Evolutionary conservation across 2,113 vertebrate genomes (phyloP).

Genomic region (Scomber japonicus): DNA sequence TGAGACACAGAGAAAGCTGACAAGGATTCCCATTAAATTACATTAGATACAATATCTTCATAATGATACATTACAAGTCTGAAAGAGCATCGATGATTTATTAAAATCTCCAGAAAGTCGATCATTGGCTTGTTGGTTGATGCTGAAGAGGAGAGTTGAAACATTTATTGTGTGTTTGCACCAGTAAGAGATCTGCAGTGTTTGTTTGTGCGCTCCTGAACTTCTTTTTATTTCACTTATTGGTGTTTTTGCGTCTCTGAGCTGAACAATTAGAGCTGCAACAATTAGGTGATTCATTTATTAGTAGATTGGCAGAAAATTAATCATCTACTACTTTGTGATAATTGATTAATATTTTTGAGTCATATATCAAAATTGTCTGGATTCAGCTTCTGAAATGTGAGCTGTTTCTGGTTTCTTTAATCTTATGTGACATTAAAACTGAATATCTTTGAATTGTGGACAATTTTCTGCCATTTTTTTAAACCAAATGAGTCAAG

Average conservation of each 20-base stretch:
- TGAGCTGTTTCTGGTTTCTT: no score
- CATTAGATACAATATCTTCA: slow-evolving; percentile 36
- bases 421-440: no score
- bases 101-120: slow-evolving; percentile 3
- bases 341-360: no score
- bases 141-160: neutral
- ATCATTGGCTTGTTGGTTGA: neutral
- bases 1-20: slow-evolving; percentile 43
- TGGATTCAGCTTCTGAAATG: no score
- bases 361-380: no score
- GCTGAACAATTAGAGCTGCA: neutral
- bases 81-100: slow-evolving; percentile 7
- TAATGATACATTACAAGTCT: slow-evolving; percentile 15
- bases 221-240: neutral
- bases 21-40: slow-evolving; percentile 38
- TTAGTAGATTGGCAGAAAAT: no score
- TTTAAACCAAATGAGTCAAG: no score
- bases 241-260: neutral
- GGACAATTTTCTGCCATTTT: no score
- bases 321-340: no score
- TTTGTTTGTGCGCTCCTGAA: slow-evolving; percentile 3
- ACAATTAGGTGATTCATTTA: no score
- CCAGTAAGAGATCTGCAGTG: neutral
- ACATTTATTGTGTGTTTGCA: neutral
- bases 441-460: no score